Evolutionary conservation across 2,113 vertebrate species (phyloP), one percentile per base, ranked within the genome.

Genomic region (Microtus montanus): DNA sequence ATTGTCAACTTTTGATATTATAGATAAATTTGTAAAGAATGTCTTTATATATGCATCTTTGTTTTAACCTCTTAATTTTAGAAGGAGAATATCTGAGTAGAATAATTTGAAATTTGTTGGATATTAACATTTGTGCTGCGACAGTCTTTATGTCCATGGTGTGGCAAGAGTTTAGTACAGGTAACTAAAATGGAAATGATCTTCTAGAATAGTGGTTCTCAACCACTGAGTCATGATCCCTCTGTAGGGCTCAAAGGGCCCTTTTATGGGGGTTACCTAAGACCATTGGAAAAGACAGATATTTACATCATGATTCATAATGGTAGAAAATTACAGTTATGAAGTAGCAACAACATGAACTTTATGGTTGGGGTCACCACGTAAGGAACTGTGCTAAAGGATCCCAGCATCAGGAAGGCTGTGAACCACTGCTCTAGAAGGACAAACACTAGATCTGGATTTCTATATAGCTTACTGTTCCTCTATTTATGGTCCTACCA

Each of bases 1-100:
- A 71, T 73, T 91, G 26, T n/a, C 15, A 80, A 12, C 49, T 92
- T 92, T 91, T 89, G 11, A n/a, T 84, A 89, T 79, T 77, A 89
- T 71, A 89, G 70, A 89, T 80, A 93, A 91, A 54, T 54, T 15
- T 54, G 2, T 70, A 86, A 63, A 41, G 6, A 30, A 64, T 88
- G 63, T 3, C 5, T 68, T 80, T 52, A 41, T 28, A 41, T 47
- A 38, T 28, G 71, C 7, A 26, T 61, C 11, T 91, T 90, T 80
- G 2, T 47, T 85, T 70, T 47, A 35, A 41, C 49, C n/a, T 92
- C 30, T 83, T 93, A 92, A 83, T 78, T 17, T 7, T 83, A 90
- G 3, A 12, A 44, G 74, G 19, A 89, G 13, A 90, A 66, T 74
- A 79, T 33, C 66, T 87, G 11, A 52, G 22, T 26, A 58, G n/a